Evolutionary conservation across 2,888 invertebrate species (phyloP), one percentile per base, ranked within the genome.

Genomic region (Diabrotica balteata): DNA sequence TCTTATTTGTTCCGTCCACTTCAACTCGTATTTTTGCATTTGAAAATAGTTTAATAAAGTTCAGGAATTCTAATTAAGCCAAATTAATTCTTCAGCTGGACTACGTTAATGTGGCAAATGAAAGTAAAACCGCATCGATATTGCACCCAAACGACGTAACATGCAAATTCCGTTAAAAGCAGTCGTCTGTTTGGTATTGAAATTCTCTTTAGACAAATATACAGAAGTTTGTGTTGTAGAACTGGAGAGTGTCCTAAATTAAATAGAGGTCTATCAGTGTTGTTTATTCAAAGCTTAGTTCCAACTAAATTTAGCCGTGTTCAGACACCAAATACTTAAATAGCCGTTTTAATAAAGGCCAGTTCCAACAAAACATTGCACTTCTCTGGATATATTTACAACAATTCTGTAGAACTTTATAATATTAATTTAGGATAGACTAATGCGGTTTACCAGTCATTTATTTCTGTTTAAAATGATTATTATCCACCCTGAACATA

Each of bases 271-370:
- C 46, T 44, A 62, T 52, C 52, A 53, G 43, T 17, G 46, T 62
- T 62, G 62, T 62, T 62, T 62, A 62, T 62, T 62, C 52, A 11
- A n/a, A 62, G 62, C 62, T 62, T 62, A 62, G 32, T 53, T 43
- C 42, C 32, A 42, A 60, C 60, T 60, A 60, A 60, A 55, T 55
- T 55, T 43, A 43, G 5, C n/a, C 17, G 43, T 43, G 43, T 55
- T 55, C 11, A 55, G n/a, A 42, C 43, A 43, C 43, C 44, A 55
- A 55, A 55, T 42, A 55, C 7, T 55, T 44, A 55, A 11, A 42
- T 10, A 43, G 8, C 10, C 43, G 10, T 55, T 42, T 53, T 53
- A 22, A 22, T 53, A 53, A 22, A 53, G 9, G 53, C 8, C 43
- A 9, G 43, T 10, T n/a, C 5, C 44, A 42, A 55, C 47, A 47